Evolutionary conservation across 2,888 invertebrate species (phyloP).

Genomic region (Bugulina stolonifera): DNA sequence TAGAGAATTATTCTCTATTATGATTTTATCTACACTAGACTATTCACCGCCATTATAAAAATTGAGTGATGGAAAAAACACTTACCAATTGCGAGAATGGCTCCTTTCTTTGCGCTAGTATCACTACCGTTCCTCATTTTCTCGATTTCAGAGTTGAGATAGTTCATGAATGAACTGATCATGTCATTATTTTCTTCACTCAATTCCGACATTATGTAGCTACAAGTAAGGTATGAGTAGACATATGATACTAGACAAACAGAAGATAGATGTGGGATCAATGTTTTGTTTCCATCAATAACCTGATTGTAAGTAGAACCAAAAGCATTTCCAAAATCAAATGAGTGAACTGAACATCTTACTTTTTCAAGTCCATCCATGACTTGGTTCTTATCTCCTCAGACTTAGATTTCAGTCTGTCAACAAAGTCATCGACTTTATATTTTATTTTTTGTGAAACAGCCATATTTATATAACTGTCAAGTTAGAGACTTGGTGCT

Average conservation of each 20-base stretch:
- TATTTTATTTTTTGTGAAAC: constrained; percentile 2
- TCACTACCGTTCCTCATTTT: constrained; percentile 92
- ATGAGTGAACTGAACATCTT: too few species aligned
- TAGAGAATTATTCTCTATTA: too few species aligned
- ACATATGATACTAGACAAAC: too few species aligned
- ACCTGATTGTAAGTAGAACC: background rate
- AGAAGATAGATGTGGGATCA: too few species aligned
- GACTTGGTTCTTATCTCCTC: constrained; percentile 46
- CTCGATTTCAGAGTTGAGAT: constrained; percentile 89
- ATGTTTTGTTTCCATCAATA: too few species aligned
- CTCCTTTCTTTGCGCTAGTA: constrained; percentile 89
- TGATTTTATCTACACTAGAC: too few species aligned
- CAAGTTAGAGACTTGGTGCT: too few species aligned
- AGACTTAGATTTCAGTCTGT: constrained; percentile 23
- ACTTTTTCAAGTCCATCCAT: constrained; percentile 80
- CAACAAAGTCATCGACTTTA: constrained; percentile 25
- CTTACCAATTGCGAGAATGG: constrained; percentile 74
- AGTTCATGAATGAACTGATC: constrained; percentile 81
- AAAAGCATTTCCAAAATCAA: too few species aligned
- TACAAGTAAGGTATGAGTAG: too few species aligned
- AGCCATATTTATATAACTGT: constrained; percentile 17
- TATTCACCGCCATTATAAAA: too few species aligned
- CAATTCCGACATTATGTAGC: constrained; percentile 14
- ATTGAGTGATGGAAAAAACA: background rate
- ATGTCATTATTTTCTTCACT: constrained; percentile 19